A percentile compares a stretch with the other conserved stretches of the same genome.
phyloP scores from a whole-genome alignment of 1,140 invertebrate species.

The Pseudomyrmex flavicornis region DNA sequence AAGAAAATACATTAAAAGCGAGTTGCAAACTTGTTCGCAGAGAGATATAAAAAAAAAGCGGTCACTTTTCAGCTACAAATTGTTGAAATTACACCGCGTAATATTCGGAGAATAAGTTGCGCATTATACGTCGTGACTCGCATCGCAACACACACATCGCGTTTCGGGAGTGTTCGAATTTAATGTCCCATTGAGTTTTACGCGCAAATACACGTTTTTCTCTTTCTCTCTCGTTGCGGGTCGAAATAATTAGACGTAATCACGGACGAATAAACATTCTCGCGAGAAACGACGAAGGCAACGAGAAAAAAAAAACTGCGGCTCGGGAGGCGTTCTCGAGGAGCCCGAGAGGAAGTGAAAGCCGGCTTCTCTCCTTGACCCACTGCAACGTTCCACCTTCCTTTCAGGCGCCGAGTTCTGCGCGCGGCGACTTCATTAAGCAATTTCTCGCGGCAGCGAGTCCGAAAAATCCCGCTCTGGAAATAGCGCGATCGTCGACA shows the following conservation, averaged over 20 bases:
- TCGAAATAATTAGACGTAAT: conserved; percentile 40
- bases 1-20: neutral
- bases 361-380: conserved; percentile 85
- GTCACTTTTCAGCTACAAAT: no score
- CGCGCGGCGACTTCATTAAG: conserved; percentile 83
- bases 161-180: no score
- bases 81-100: no score
- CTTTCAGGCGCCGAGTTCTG: conserved; percentile 79
- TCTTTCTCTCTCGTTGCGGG: neutral
- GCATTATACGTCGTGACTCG: neutral
- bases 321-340: conserved; percentile 70
- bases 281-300: conserved; percentile 38
- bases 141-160: no score
- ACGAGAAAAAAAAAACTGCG: conserved; percentile 27
- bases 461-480: conserved; percentile 64
- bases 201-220: conserved; percentile 4
- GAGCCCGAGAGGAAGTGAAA: conserved; percentile 84
- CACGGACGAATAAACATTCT: conserved; percentile 37
- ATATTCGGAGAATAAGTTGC: conserved; percentile 4
- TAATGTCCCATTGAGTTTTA: conserved; percentile 6
- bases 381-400: conserved; percentile 85
- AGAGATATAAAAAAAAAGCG: no score
- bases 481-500: conserved; percentile 36
- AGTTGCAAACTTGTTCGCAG: neutral
- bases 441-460: conserved; percentile 78